Base-by-base conservation (phyloP, 2,888 invertebrate genomes). In the Heliconius ethilla region DNA sequence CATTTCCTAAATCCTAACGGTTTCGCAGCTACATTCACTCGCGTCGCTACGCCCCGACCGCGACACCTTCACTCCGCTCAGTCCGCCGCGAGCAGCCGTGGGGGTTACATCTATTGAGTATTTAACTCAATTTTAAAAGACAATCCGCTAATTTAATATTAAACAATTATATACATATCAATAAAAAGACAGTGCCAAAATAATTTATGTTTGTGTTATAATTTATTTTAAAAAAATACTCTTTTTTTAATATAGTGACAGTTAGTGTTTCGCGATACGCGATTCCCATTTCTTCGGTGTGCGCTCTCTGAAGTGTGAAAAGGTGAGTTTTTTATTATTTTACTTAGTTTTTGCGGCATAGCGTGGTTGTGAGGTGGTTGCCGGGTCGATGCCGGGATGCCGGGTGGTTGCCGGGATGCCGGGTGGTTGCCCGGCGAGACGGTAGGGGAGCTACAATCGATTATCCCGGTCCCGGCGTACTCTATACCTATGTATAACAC, bases 11-110 rank as follows among this genome's bases (percentile, higher is more conserved):
- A 89, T 40, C 25, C 15, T 69, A 69, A 69, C 89, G 89, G 84
- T 84, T 80, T 79, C 83, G 90, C 81, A 73, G 87, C 92, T 92
- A 85, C 83, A 79, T 93, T 93, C 92, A 91, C 88, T 88, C 89
- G 88, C 87, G 84, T 89, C 89, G 82, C 85, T 84, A 27, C 86
- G 83, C 90, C 86, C 85, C 89, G 86, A 85, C 79, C 82, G 87
- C 92, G 89, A 92, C 87, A 91, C 88, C 90, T 92, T 93, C 93
- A 89, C 86, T 84, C 83, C 88, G 83, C 83, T 90, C 92, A 94
- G 94, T 94, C 90, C 90, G 88, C 89, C 93, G 92, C 93, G 92
- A 91, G 88, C 88, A 84, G 87, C 86, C 86, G 92, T 91, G 88
- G 90, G 89, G 89, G 84, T 87, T 85, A 87, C 86, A 87, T 45